Conservation (phyloP, 2,113 vertebrate species). For the Corvus cornix region DNA sequence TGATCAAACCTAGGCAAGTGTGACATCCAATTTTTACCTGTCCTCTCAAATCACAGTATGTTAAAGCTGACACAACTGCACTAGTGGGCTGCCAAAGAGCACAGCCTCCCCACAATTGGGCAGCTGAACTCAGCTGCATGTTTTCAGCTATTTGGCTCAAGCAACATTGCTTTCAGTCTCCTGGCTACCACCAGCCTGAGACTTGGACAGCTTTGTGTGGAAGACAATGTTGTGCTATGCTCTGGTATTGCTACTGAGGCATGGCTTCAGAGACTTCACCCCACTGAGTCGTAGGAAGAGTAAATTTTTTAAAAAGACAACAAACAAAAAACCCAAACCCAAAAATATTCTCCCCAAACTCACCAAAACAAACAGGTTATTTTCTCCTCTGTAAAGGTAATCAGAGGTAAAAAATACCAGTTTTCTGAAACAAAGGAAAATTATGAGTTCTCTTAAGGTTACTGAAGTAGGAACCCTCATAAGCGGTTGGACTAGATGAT, state of each 20-base stretch:
- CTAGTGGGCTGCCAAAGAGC: not conserved
- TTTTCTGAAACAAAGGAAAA: not conserved
- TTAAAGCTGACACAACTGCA: not conserved
- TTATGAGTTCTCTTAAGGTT: not conserved
- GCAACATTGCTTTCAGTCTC: not conserved
- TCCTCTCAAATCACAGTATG: not conserved
- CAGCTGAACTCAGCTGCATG: not conserved
- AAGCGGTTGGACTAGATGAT: not conserved
- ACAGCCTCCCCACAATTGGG: not conserved
- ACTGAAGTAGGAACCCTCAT: not conserved
- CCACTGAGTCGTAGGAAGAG: accelerated
- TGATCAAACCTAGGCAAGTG: not conserved
- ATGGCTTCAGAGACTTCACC: not conserved
- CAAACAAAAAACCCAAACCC: not conserved
- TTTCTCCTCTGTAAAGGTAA: not conserved
- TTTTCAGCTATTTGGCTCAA: not conserved
- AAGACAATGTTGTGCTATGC: not conserved
- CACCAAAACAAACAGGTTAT: not conserved
- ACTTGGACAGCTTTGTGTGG: not conserved
- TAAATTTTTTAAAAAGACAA: not conserved
- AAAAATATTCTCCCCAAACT: not conserved
- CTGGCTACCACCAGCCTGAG: not conserved
- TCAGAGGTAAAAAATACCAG: not conserved
- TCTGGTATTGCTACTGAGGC: not conserved
- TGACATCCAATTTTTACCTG: not conserved